Percentiles rank a stretch among this genome's conserved stretches.
These are phyloP conservation scores for Drosophila kikkawai DNA, from an alignment of 1,140 invertebrate genomes.

Conservation along the genomic window DNA sequence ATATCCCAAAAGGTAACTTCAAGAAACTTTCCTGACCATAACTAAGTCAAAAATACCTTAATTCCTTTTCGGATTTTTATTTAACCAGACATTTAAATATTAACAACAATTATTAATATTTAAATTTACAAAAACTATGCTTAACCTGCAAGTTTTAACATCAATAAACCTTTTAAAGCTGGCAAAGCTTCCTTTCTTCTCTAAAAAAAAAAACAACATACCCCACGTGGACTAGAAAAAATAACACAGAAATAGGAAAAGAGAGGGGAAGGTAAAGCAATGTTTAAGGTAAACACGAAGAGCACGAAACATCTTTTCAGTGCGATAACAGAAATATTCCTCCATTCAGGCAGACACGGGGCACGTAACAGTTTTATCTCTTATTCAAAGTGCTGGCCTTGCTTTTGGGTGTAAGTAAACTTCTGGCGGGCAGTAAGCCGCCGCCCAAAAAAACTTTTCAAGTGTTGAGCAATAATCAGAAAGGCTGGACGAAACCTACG, in stretches of 20 bases:
- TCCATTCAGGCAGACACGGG: conserved; percentile 69
- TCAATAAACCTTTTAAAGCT: neutral
- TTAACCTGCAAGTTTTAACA: neutral
- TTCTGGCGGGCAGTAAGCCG: conserved; percentile 39
- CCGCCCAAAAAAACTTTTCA: conserved; percentile 67
- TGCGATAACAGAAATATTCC: conserved; percentile 79
- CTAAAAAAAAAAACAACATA: neutral
- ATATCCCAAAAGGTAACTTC: too few species aligned
- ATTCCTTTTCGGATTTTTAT: too few species aligned
- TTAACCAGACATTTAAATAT: too few species aligned
- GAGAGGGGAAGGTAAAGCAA: conserved; percentile 7
- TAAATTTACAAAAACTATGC: neutral
- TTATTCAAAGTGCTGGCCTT: conserved; percentile 75
- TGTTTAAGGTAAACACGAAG: conserved; percentile 72
- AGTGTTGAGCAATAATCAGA: conserved; percentile 80
- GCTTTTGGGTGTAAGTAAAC: conserved; percentile 49
- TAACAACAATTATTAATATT: neutral
- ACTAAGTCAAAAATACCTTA: too few species aligned
- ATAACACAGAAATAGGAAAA: conserved; percentile 4
- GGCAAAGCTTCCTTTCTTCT: neutral
- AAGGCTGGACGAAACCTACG: conserved; percentile 60
- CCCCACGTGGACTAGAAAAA: conserved; percentile 1
- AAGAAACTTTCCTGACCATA: too few species aligned
- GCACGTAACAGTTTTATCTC: conserved; percentile 81
- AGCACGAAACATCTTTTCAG: conserved; percentile 79